Percentiles rank a stretch among this genome's conserved stretches.
Conservation (phyloP, 2,888 invertebrate genomes). For the Galerucella calmariensis region DNA sequence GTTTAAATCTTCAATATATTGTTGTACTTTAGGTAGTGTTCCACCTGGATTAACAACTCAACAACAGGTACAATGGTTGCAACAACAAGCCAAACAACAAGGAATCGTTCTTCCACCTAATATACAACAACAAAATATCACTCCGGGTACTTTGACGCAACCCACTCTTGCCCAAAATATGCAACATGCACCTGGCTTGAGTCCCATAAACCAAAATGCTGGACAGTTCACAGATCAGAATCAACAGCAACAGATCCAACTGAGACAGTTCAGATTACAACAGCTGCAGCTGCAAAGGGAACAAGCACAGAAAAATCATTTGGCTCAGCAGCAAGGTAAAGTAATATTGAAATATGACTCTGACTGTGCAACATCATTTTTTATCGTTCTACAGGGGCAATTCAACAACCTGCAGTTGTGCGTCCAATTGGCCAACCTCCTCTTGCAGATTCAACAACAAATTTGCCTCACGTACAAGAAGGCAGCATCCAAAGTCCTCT, state of each 20-base stretch:
- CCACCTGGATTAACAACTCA: conserved; percentile 63
- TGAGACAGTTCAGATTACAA: conserved; percentile 73
- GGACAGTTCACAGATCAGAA: conserved; percentile 53
- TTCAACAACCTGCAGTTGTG: conserved; percentile 41
- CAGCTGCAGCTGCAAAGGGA: conserved; percentile 67
- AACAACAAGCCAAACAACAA: conserved; percentile 64
- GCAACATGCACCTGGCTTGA: conserved; percentile 58
- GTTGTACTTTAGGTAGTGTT: conserved; percentile 56
- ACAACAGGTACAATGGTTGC: conserved; percentile 65
- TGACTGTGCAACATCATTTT: too few species aligned
- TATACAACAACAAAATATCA: conserved; percentile 58
- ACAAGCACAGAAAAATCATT: conserved; percentile 54
- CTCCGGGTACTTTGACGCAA: conserved; percentile 47
- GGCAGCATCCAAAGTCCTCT: conserved; percentile 39
- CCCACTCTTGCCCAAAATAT: conserved; percentile 41
- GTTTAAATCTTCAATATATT: not conserved
- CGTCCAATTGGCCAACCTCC: conserved; percentile 49
- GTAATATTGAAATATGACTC: too few species aligned
- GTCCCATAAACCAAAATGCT: conserved; percentile 57
- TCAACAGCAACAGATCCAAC: conserved; percentile 58
- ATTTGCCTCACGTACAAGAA: conserved; percentile 45
- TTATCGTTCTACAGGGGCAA: conserved; percentile 17
- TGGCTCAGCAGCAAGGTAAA: conserved; percentile 49
- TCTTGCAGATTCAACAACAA: conserved; percentile 53
- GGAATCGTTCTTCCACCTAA: conserved; percentile 62